A percentile compares a stretch with the other conserved stretches of the same genome.
phyloP scores from a whole-genome alignment of 2,888 invertebrate species.

The Acrobasis consociella region DNA sequence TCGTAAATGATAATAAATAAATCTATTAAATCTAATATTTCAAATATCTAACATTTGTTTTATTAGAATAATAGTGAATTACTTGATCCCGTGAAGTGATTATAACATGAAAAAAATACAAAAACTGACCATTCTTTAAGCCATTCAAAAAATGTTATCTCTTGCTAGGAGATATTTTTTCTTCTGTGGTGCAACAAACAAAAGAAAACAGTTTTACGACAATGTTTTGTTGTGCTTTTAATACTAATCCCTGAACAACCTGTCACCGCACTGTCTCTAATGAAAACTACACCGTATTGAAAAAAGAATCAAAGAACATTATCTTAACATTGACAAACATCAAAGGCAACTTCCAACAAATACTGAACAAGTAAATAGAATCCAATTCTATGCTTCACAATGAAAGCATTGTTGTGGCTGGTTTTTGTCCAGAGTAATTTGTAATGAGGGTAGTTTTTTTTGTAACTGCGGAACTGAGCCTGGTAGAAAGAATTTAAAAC shows the following conservation, averaged over 20 bases:
- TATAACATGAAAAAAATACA: too few species aligned
- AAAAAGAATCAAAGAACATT: slow-evolving; percentile 7
- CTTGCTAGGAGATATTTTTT: too few species aligned
- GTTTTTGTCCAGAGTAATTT: slow-evolving; percentile 10
- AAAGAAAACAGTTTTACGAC: too few species aligned
- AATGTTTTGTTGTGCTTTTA: not conserved
- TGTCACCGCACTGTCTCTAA: not conserved
- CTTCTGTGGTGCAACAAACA: too few species aligned
- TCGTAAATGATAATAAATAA: too few species aligned
- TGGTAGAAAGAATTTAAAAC: not conserved
- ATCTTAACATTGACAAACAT: slow-evolving; percentile 5
- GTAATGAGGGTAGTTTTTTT: slow-evolving; percentile 19
- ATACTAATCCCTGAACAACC: not conserved
- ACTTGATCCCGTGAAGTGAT: too few species aligned
- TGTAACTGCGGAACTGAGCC: slow-evolving; percentile 8
- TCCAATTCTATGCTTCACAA: slow-evolving; percentile 10
- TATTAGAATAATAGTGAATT: too few species aligned
- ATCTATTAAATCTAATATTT: too few species aligned
- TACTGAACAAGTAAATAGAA: slow-evolving; percentile 8
- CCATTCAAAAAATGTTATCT: too few species aligned
- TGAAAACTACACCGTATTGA: not conserved
- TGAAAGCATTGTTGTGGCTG: slow-evolving; percentile 15
- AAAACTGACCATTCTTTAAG: too few species aligned
- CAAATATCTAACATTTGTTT: too few species aligned
- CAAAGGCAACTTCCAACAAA: slow-evolving; percentile 14